Evolutionary conservation across 1,140 invertebrate genomes (phyloP).

Genomic region (Colletes gigas): DNA sequence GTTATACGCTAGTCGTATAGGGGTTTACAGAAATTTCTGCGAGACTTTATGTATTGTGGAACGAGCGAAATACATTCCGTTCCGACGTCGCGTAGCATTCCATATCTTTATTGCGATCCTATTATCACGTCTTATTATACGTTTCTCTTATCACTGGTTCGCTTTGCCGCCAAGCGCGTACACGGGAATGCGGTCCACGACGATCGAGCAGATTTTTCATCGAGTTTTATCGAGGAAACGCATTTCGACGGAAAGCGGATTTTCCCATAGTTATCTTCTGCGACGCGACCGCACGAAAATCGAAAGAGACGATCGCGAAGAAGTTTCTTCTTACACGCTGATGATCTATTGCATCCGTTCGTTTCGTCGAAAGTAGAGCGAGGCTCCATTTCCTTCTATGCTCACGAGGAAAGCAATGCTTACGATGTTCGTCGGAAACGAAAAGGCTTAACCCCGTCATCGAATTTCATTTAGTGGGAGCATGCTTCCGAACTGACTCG

Average conservation of each 20-base stretch:
- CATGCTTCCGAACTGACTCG: not conserved
- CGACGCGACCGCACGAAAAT: not conserved
- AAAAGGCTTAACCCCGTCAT: too few species aligned
- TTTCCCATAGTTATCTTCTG: not conserved
- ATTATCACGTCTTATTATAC: conserved; percentile 53
- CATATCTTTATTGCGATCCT: conserved; percentile 49
- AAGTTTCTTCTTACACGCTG: too few species aligned
- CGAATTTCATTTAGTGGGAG: too few species aligned
- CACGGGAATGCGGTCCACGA: conserved; percentile 25
- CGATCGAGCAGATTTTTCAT: not conserved
- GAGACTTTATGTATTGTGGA: conserved; percentile 26
- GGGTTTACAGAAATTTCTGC: conserved; percentile 34
- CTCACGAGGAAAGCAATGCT: too few species aligned
- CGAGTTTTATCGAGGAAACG: conserved; percentile 22
- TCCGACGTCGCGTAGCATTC: conserved; percentile 16
- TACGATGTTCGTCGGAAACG: too few species aligned
- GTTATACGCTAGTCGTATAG: not conserved
- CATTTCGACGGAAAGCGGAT: not conserved
- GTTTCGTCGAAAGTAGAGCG: too few species aligned
- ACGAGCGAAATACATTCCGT: conserved; percentile 37
- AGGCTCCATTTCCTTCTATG: too few species aligned
- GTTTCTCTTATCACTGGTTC: conserved; percentile 42
- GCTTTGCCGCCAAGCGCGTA: conserved; percentile 23
- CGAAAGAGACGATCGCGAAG: not conserved
- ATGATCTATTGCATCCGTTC: too few species aligned